These are phyloP conservation scores for Epinephelus cyanopodus DNA, from an alignment of 2,113 vertebrate species.

Conservation along the genomic window DNA sequence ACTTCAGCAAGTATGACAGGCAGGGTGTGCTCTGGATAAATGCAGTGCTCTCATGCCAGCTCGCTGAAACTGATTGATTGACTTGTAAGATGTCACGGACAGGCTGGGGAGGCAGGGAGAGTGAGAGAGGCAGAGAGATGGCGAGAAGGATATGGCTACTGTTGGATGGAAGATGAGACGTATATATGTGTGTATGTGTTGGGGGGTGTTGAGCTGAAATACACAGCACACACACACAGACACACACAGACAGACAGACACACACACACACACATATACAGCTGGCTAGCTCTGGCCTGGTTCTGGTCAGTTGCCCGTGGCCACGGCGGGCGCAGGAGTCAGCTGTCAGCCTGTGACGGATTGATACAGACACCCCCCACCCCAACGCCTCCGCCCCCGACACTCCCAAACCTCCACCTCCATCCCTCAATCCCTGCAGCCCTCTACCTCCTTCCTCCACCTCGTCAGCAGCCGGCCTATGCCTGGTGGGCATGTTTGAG, in stretches of 20 bases:
- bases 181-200: background rate
- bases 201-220: conserved; percentile 19
- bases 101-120: conserved; percentile 66
- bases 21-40: conserved; percentile 85
- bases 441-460: conserved; percentile 40
- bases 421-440: conserved; percentile 63
- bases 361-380: conserved; percentile 91
- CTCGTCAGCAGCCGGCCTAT: conserved; percentile 82
- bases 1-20: conserved; percentile 83
- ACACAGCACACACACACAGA: conserved; percentile 9
- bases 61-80: conserved; percentile 85
- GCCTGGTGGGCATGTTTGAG: conserved; percentile 91
- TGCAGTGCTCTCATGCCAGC: conserved; percentile 81
- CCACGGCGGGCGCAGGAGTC: conserved; percentile 86
- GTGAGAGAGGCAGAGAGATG: conserved; percentile 55
- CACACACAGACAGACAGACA: conserved; percentile 57
- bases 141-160: conserved; percentile 67
- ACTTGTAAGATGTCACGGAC: conserved; percentile 90
- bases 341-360: conserved; percentile 94
- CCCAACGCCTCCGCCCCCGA: conserved; percentile 78
- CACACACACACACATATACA: conserved; percentile 49
- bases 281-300: conserved; percentile 80
- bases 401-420: conserved; percentile 80
- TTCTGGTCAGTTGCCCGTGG: conserved; percentile 90
- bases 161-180: conserved; percentile 63